These are phyloP conservation scores for Fragum fragum DNA, from an alignment of 2,888 invertebrate genomes.

Conservation along the genomic window DNA sequence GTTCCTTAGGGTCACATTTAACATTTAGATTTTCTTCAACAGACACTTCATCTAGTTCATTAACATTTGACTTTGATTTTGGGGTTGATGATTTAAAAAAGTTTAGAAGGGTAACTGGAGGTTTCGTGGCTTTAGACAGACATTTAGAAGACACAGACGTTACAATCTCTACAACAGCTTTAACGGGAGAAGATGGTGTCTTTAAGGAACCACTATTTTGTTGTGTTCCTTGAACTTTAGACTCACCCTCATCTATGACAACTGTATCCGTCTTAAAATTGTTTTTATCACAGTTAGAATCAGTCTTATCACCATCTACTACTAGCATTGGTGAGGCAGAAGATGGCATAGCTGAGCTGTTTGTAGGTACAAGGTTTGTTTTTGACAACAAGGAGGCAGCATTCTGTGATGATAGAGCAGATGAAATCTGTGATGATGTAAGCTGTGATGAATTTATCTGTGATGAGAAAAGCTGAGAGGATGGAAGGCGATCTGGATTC, in stretches of 20 bases:
- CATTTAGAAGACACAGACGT: conserved; percentile 75
- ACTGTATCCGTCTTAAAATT: not conserved
- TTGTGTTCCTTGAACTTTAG: not conserved
- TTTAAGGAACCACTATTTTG: not conserved
- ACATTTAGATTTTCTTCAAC: not conserved
- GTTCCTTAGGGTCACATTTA: not conserved
- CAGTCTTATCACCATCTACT: not conserved
- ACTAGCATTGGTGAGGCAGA: not conserved
- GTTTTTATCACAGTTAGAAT: not conserved
- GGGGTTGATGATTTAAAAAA: conserved; percentile 79
- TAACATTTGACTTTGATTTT: not conserved
- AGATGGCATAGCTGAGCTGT: not conserved
- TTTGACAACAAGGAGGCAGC: not conserved
- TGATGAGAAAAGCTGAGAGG: not conserved
- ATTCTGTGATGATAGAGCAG: not conserved
- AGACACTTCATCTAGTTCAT: too few relatives aligned
- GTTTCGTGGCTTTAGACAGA: conserved; percentile 77
- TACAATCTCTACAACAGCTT: conserved; percentile 70
- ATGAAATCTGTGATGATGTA: not conserved
- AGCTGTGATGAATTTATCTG: conserved; percentile 21
- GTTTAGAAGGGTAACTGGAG: conserved; percentile 83
- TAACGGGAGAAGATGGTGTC: not conserved
- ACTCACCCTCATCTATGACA: not conserved
- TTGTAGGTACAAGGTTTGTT: not conserved
- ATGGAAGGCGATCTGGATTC: not conserved